Evolutionary conservation across 1,140 invertebrate species (phyloP).

Genomic region (Hirudo medicinalis): DNA sequence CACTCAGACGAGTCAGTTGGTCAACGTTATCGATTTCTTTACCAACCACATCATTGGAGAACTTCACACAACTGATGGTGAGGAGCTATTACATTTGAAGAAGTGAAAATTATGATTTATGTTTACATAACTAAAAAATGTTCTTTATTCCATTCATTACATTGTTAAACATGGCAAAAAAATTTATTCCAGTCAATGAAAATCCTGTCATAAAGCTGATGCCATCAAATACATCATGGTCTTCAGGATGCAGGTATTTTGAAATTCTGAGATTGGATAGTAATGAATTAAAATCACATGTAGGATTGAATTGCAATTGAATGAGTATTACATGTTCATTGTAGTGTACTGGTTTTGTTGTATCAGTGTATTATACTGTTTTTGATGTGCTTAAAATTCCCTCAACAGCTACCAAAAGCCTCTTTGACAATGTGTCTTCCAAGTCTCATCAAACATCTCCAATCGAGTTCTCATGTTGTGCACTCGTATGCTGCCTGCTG

Average conservation of each 20-base stretch:
- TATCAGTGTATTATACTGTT: too few species aligned
- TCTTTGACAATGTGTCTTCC: conserved; percentile 56
- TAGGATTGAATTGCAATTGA: too few species aligned
- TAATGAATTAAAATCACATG: too few species aligned
- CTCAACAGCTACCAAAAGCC: conserved; percentile 55
- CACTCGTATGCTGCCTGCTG: conserved; percentile 84
- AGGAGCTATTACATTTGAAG: background rate
- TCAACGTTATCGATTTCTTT: conserved; percentile 76
- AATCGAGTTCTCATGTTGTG: conserved; percentile 64
- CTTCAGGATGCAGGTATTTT: conserved; percentile 62
- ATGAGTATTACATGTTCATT: too few species aligned
- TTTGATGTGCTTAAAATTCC: background rate
- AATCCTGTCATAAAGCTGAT: conserved; percentile 80
- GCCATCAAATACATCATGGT: conserved; percentile 90
- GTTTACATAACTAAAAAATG: background rate
- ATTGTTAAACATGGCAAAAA: conserved; percentile 23
- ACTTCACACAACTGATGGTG: conserved; percentile 56
- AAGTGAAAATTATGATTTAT: background rate
- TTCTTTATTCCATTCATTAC: background rate
- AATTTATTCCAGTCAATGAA: conserved; percentile 60
- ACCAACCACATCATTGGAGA: conserved; percentile 69
- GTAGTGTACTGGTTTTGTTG: too few species aligned
- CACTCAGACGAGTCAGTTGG: conserved; percentile 73
- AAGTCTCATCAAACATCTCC: conserved; percentile 59
- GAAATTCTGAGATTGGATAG: background rate